Evolutionary conservation across 2,113 vertebrate species (phyloP), one percentile per base, ranked within the genome.

Genomic region (Zeus faber): DNA sequence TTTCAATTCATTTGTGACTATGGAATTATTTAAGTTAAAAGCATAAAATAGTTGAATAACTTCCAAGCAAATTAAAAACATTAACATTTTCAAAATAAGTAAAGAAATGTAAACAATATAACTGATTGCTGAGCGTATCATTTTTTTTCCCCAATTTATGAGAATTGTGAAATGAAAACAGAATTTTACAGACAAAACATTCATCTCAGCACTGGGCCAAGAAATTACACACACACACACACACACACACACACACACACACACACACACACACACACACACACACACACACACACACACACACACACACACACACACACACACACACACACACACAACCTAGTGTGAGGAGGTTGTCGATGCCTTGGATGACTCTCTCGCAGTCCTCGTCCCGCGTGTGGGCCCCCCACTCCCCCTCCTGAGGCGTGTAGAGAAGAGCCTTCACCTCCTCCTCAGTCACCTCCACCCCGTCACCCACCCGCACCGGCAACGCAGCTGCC

Each of bases 401-500:
- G 51, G 88, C 87, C 0, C 94, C 97, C 96, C 97, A 98, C 53
- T 98, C 96, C 65, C 97, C 97, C 73, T 96, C 95, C 81, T 98
- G 94, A 48, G 97, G 96, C 62, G 67, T 85, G 83, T 99, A 99
- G 1, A 98, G 92, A 46, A 98, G 89, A 63, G 93, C 87, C 66
- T 91, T 90, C 22, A 96, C 77, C 85, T 98, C 95, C 33, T 95
- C 94, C 49, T 94, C 93, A 4, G 92, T 91, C 25, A 99, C 95
- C 4, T 92, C 93, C 43, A 98, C 89, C n/a, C 96, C 93, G 53
- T 92, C 94, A 21, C 94, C 96, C 7, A 94, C 90, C 70, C 97
- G 93, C 18, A 96, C 95, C 0, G 96, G 97, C 62, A 96, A 86
- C 0, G 69, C 70, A 59, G 85, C 88, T 90, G 77, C 47, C 56